Conservation (phyloP, 2,797 vertebrate species). For the Neosilurus mollespiculum region DNA sequence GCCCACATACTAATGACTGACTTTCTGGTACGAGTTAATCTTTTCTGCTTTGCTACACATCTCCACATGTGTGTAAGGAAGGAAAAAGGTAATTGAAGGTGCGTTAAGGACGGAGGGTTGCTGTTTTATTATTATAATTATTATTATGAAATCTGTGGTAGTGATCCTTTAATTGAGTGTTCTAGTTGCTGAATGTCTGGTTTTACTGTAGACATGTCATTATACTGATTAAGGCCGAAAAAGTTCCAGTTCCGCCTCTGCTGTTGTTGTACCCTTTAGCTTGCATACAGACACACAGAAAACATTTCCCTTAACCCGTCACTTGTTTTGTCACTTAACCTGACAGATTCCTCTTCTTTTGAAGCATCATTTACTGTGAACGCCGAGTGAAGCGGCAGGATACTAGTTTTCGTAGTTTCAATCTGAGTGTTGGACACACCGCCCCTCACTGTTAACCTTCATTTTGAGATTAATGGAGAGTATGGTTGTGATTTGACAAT, state of each 20-base stretch:
- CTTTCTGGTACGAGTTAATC: background rate
- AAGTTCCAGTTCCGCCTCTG: background rate
- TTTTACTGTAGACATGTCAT: background rate
- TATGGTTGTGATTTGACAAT: too few relatives aligned
- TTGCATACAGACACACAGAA: background rate
- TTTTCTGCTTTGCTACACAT: background rate
- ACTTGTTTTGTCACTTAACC: background rate
- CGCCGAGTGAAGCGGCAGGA: too few relatives aligned
- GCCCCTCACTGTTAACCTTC: too few relatives aligned
- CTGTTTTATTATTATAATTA: too few relatives aligned
- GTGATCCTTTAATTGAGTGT: background rate
- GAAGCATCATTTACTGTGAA: background rate
- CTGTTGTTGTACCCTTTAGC: background rate
- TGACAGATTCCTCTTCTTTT: background rate
- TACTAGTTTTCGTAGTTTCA: too few relatives aligned
- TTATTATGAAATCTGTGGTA: background rate
- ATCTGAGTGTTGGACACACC: too few relatives aligned
- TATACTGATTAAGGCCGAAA: background rate
- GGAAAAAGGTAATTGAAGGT: background rate
- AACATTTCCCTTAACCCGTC: background rate
- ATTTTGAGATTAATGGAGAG: too few relatives aligned
- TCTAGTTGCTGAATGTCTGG: background rate
- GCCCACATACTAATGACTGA: background rate
- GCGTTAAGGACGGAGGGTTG: background rate
- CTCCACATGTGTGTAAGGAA: background rate